Evolutionary conservation across 2,113 vertebrate genomes (phyloP).

Genomic region (Heterotilapia buettikoferi): DNA sequence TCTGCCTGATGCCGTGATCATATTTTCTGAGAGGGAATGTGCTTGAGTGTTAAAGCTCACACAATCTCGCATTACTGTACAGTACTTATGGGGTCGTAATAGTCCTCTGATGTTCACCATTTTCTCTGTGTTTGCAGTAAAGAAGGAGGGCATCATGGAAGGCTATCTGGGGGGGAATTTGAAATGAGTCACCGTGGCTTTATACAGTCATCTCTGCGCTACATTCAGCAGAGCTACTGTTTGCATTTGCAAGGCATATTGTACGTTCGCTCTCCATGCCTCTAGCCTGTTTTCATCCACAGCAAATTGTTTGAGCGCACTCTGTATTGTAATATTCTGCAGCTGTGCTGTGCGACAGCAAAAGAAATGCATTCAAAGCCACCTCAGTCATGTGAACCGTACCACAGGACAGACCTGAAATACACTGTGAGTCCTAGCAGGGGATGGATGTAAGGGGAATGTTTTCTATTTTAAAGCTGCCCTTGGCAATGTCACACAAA

Average conservation of each 20-base stretch:
- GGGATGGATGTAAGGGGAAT: conserved; percentile 12
- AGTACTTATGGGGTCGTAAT: background rate
- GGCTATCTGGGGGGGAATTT: conserved; percentile 12
- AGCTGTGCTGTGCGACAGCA: conserved; percentile 9
- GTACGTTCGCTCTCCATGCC: conserved; percentile 19
- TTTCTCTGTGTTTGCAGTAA: conserved; percentile 30
- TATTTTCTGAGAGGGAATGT: background rate
- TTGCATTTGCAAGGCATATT: conserved; percentile 36
- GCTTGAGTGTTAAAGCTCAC: conserved; percentile 10
- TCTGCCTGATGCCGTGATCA: background rate
- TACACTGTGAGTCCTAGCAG: background rate
- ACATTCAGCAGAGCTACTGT: conserved; percentile 19
- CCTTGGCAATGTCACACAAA: conserved; percentile 51
- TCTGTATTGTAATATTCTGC: conserved; percentile 30
- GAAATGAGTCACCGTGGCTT: conserved; percentile 35
- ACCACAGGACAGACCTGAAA: background rate
- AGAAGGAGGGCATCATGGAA: conserved; percentile 9
- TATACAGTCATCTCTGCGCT: conserved; percentile 15
- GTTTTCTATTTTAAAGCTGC: conserved; percentile 45
- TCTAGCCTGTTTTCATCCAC: conserved; percentile 23
- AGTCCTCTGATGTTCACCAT: background rate
- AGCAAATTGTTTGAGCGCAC: conserved; percentile 32
- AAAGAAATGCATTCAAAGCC: conserved; percentile 15
- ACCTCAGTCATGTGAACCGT: background rate
- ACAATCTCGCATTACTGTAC: background rate